Evolutionary conservation across 2,797 vertebrate genomes (phyloP), one percentile per base, ranked within the genome.

Genomic region (Acanthurus tractus): DNA sequence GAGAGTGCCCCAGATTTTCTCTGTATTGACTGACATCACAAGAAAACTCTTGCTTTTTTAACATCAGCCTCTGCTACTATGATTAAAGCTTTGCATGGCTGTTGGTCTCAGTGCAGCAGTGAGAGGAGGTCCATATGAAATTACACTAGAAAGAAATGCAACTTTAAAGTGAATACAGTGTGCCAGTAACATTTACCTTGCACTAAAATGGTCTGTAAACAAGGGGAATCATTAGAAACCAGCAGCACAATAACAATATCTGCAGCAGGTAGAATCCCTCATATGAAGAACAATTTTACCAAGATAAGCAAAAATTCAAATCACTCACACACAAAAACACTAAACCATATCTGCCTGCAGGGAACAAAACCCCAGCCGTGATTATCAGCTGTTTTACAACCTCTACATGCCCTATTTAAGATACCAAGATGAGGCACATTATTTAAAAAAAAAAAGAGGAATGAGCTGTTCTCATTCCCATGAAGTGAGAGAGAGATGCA

Each of bases 391-490:
- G 56, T 73, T 84, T 82, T 86, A 40, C 74, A 74, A 71, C 48
- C 34, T 79, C 50, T 20, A 78, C 49, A 70, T 78, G 82, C 72
- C 64, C 71, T 71, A 83, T 50, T 76, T n/a, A 80, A 82, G 81
- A 76, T 81, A 86, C 78, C 76, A 25, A 86, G 40, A 81, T 7
- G 58, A 66, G 63, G 65, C 54, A 67, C 50, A 81, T 83, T 46
- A 20, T 63, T 76, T 76, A 2, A 76, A 34, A 34, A 76, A 34
- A 34, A 78, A 82, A 70, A 48, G 45, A 82, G 49, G 48, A 78
- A 80, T 76, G 59, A 77, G 63, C 66, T 70, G 63, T 53, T 66
- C 79, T 76, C 63, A 69, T 70, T 77, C 70, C 59, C 22, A 72
- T 49, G 82, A 73, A 83, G 64, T 63, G 55, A 73, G 76, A 70